Base-by-base conservation (phyloP, 2,113 vertebrate genomes). In the Oenanthe oenanthe region DNA sequence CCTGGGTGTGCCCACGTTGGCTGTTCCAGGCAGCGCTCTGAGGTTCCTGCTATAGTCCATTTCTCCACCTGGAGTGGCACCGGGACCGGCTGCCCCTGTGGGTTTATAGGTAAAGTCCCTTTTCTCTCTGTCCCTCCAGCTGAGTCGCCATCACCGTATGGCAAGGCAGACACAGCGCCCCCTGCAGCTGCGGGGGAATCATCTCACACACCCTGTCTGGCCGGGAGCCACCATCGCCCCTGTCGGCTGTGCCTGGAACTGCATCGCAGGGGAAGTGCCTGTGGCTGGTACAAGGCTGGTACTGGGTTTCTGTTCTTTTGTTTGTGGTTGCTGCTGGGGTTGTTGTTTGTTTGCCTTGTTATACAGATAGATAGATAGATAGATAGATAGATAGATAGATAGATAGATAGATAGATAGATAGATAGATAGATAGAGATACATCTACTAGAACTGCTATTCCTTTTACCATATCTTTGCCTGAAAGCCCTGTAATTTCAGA, bases 51-150 rank as follows among this genome's bases (percentile, higher is more conserved):
- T 38, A 19, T 21, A 57, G 28, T 17, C n/a, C 51, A 12, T 38
- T 32, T 47, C 12, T 19, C 43, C 42, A 26, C 15, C n/a, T 16
- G 9, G 51, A 67, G 5, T 13, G 13, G 20, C 20, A 47, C 26
- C 2, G 2, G 16, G 26, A 13, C 20, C 0, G 1, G 40, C 26
- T 25, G 20, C 12, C 26, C 32, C 26, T 6, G 26, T 2, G 26
- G 26, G 13, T 32, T 56, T 20, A 10, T 20, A 36, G 36, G 19
- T 12, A 9, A 56, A 66, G 15, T 7, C 50, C 2, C n/a, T 45
- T 66, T 45, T 36, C 26, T 24, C 12, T 36, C 26, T 2, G 7
- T 18, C 17, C n/a, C 2, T 0, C 19, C 4, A 4, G 25, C 26
- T 24, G 32, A 24, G 25, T 5, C 2, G 2, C 61, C 38, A 6